phyloP scores from a whole-genome alignment of 2,888 invertebrate genomes.

The Leptarthrus brevirostris region DNA sequence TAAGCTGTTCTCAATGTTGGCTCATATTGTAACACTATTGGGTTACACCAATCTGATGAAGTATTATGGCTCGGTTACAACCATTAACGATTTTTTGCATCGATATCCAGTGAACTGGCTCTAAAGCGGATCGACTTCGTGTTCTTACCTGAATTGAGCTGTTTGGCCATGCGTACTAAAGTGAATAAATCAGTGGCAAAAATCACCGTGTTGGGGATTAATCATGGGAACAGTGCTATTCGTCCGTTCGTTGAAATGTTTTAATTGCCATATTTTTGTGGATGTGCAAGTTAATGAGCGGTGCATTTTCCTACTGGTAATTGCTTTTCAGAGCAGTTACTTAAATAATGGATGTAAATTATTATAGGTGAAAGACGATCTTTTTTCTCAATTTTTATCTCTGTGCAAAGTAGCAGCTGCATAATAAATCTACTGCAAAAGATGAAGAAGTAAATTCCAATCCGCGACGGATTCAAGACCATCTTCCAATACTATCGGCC shows the following conservation, averaged over 20 bases:
- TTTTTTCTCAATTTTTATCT: neutral
- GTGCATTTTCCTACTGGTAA: too few relatives aligned
- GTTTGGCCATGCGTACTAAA: constrained; percentile 21
- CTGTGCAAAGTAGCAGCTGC: neutral
- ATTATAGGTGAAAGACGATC: too few relatives aligned
- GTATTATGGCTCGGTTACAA: constrained; percentile 6
- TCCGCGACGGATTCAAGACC: neutral
- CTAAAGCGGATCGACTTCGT: neutral
- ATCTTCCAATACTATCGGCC: neutral
- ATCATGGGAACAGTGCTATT: neutral
- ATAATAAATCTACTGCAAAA: neutral
- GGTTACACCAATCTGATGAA: neutral
- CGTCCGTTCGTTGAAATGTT: too few relatives aligned
- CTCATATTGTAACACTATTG: constrained; percentile 14
- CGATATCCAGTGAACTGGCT: neutral
- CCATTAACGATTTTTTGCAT: constrained; percentile 21
- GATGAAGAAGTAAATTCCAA: constrained; percentile 36
- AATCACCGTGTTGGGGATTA: neutral
- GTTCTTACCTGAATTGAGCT: constrained; percentile 11
- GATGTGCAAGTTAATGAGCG: constrained; percentile 2
- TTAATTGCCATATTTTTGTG: neutral
- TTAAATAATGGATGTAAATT: too few relatives aligned
- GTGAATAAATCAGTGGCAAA: constrained; percentile 25
- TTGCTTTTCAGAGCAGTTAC: too few relatives aligned
- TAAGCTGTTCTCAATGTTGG: neutral